Base-by-base conservation (phyloP, 2,888 invertebrate species). In the Dioctria linearis region DNA sequence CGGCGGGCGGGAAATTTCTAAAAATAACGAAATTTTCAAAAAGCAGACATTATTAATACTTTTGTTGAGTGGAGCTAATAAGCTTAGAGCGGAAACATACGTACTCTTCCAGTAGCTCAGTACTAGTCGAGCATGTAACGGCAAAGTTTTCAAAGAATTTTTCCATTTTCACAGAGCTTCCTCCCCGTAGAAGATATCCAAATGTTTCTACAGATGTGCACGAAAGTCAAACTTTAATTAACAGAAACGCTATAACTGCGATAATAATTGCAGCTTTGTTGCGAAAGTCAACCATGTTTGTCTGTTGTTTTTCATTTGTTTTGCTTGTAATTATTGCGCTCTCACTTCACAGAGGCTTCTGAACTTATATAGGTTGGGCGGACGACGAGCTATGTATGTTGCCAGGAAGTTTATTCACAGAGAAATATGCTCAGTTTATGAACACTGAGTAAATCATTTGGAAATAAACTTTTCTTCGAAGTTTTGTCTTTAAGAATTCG, bases 191-290 rank as follows among this genome's bases (percentile, higher is more conserved):
- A 25, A 25, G 25, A 76, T 37, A 76, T 76, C 73, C 37, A 40
- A 42, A 73, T 54, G 51, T 40, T 54, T 40, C 25, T 40, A 25
- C 63, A 61, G 76, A 61, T 76, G 63, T 76, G 76, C 76, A 25
- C 76, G 63, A 11, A 63, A 61, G 76, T 76, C 61, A 46, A 76
- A 76, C 49, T 76, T 76, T 76, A 76, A 76, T 76, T 76, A 76
- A 76, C 76, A 76, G 59, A 75, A 42, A 42, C 42, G 66, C 66
- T 66, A 66, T 66, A 46, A 66, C 46, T 66, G 66, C 66, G 66
- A 66, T 66, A 66, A 66, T 66, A 66, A 66, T 43, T 66, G 66
- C 66, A 66, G 43, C 46, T n/a, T 42, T 13, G 66, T 42, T 66
- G 46, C 46, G 42, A 43, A 66, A 37, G 37, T 40, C 37, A 63